Conservation (phyloP, 2,888 invertebrate species). For the Lasioglossum morio region DNA sequence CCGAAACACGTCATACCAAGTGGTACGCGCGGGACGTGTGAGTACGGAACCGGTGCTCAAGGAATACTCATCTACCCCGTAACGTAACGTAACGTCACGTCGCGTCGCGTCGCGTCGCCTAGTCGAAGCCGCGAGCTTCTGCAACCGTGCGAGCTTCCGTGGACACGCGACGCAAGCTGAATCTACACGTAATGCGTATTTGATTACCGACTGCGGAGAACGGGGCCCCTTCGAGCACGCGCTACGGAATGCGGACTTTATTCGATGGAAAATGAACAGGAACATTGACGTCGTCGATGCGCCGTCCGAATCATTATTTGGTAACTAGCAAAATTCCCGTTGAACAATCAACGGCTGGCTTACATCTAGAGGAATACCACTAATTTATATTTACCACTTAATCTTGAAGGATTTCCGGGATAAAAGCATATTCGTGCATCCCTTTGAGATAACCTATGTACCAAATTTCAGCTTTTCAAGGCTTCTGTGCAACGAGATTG, state of each 20-base stretch:
- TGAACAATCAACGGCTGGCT: too few relatives aligned
- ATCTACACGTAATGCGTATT: slow-evolving; percentile 80
- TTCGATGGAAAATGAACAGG: neutral
- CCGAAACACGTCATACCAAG: slow-evolving; percentile 57
- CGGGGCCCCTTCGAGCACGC: neutral
- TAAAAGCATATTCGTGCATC: too few relatives aligned
- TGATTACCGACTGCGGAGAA: slow-evolving; percentile 76
- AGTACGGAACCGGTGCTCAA: slow-evolving; percentile 55
- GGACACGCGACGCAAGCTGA: slow-evolving; percentile 70
- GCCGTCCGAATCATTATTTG: neutral
- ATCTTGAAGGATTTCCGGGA: too few relatives aligned
- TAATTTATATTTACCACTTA: too few relatives aligned
- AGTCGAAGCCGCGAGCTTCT: slow-evolving; percentile 2
- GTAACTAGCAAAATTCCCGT: too few relatives aligned
- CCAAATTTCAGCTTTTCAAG: too few relatives aligned
- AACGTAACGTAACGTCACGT: slow-evolving; percentile 6
- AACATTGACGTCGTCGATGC: neutral
- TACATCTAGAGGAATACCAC: too few relatives aligned
- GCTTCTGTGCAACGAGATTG: too few relatives aligned
- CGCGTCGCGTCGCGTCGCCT: neutral
- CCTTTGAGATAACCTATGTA: too few relatives aligned
- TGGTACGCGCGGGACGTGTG: slow-evolving; percentile 48
- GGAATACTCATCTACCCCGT: slow-evolving; percentile 57
- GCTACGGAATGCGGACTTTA: neutral
- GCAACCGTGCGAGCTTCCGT: neutral